Evolutionary conservation across 2,888 invertebrate species (phyloP), one percentile per base, ranked within the genome.

Genomic region (Syrphus vitripennis): DNA sequence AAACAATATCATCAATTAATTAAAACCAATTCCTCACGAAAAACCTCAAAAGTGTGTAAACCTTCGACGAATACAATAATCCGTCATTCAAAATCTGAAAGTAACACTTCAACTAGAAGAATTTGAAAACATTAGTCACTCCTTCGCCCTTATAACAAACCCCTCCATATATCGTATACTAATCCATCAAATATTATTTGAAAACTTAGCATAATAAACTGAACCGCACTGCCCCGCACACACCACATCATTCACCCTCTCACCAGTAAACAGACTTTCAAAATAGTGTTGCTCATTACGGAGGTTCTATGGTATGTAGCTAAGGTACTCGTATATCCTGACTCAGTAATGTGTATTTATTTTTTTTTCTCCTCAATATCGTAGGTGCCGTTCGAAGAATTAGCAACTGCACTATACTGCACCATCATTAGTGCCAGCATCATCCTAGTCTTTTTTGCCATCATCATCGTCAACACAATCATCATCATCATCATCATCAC

Each of bases 401-500:
- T 82, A 86, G 81, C 70, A 72, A 70, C 57, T 86, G 74, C 81
- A 74, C 81, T 78, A 50, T 14, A 74, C 74, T 77, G 81, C 82
- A 82, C 81, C 82, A 82, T 86, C 86, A 86, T 82, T 82, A 86
- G 77, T 77, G 74, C 86, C 74, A 72, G 50, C 81, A 77, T 81
- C 67, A 76, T 53, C 53, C 65, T 34, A 16, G 29, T 77, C 65
- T 67, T n/a, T n/a, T n/a, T 71, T 65, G 65, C 55, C 76, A 70
- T 45, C 83, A 79, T 74, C 72, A 61, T 55, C 61, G 31, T 24
- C 63, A 63, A 63, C 71, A 12, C 6, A 57, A 48, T 34, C 63
- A 26, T 16, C 70, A 42, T 16, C 53, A 48, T 26, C 71, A 40
- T 31, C 42, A 42, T 55, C 63, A 71, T 57, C 55, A 48, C 37